A percentile compares a stretch with the other conserved stretches of the same genome.
These are phyloP conservation scores for Drosophila mimica DNA, from an alignment of 2,888 invertebrate genomes.

Conservation along the genomic window DNA sequence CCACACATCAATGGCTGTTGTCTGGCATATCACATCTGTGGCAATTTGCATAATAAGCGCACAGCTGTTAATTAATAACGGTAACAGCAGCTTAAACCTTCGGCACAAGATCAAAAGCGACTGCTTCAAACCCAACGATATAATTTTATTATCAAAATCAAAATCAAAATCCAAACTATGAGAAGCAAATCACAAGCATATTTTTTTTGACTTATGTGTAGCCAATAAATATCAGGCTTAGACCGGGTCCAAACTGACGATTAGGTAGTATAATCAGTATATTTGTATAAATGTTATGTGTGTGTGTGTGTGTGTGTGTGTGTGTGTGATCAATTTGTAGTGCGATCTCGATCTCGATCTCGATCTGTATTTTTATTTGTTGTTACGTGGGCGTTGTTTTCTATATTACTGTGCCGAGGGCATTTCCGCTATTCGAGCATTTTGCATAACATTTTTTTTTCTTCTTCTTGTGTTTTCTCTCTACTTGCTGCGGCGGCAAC, in stretches of 20 bases:
- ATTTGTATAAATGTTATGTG: neutral
- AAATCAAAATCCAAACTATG: conserved; percentile 8
- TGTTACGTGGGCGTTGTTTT: conserved; percentile 44
- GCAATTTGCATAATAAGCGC: conserved; percentile 77
- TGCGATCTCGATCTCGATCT: conserved; percentile 23
- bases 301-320: conserved; percentile 12
- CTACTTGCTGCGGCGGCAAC: conserved; percentile 33
- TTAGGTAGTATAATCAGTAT: neutral
- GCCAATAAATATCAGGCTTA: conserved; percentile 30
- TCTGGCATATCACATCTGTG: conserved; percentile 61
- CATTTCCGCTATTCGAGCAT: conserved; percentile 54
- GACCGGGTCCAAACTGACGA: neutral
- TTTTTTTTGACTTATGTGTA: conserved; percentile 12
- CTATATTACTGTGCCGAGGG: conserved; percentile 42
- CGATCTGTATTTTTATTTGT: neutral
- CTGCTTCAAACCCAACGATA: conserved; percentile 20
- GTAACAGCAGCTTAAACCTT: conserved; percentile 67
- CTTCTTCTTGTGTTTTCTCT: conserved; percentile 21
- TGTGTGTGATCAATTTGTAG: conserved; percentile 45
- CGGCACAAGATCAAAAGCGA: conserved; percentile 67
- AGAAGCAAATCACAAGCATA: conserved; percentile 30
- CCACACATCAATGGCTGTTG: conserved; percentile 41
- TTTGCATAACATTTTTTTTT: conserved; percentile 27
- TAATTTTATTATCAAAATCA: conserved; percentile 16
- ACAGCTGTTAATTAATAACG: conserved; percentile 80